Base-by-base conservation (phyloP, 2,113 vertebrate genomes). In the Lota lota region DNA sequence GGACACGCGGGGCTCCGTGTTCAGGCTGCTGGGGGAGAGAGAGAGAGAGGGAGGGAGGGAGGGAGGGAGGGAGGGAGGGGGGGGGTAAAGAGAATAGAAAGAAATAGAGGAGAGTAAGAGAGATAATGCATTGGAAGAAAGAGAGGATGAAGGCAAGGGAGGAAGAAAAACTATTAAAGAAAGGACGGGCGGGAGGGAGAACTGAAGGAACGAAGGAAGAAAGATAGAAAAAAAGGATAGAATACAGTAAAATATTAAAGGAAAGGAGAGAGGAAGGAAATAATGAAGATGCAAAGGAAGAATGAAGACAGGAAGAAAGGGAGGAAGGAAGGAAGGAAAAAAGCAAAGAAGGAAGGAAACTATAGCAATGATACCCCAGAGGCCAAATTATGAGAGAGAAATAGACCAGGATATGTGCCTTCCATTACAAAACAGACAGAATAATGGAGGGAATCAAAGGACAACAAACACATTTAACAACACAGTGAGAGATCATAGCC, bases 1-100 rank as follows among this genome's bases (percentile, higher is more conserved):
- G 88, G 94, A 94, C 93, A 93, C 91, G 88, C 87, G 89, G 88
- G 90, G 91, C 87, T 91, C 90, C 90, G 87, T 87, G 88, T 85
- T 87, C 83, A 79, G 84, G 84, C 88, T 91, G 90, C 65, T 73
- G 83, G 81, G 83, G 80, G 86, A 82, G 85, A 87, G 81, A 85
- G 80, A 77, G 63, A 20, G 50, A 58, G 54, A 63, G 40, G 59
- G 61, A 60, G 14, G 11, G 12, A 63, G 19, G 51, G 15, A 22
- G 24, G 8, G 15, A 24, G 60, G 24, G 73, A 75, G 81, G 74
- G 70, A n/a, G 50, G 80, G 76, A 72, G 64, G 68, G 57, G 66
- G 63, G 62, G 18, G 58, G 51, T 53, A 65, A 47, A 19, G 36
- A 19, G 40, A 60, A 19, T 19, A n/a, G 16, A 64, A 53, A 21